Evolutionary conservation across 2,797 vertebrate genomes (phyloP).

Genomic region (Argyrosomus regius): DNA sequence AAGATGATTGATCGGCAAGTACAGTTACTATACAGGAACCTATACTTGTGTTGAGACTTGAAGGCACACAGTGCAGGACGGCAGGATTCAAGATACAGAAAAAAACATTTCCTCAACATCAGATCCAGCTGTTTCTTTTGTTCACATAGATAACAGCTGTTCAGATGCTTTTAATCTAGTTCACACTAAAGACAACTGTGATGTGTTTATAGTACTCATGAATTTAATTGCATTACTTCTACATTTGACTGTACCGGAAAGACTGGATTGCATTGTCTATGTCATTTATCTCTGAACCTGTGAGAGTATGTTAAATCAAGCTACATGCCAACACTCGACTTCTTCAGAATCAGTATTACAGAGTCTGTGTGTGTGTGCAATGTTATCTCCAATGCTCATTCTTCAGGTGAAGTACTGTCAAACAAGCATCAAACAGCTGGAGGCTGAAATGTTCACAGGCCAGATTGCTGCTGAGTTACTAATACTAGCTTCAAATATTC

Average conservation of each 20-base stretch:
- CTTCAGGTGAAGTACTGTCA: slow-evolving; percentile 20
- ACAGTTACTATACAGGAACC: not conserved
- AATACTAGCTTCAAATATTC: not conserved
- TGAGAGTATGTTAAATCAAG: slow-evolving; percentile 3
- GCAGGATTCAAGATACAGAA: not conserved
- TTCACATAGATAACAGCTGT: slow-evolving; percentile 32
- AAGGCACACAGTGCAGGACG: not conserved
- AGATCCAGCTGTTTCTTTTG: not conserved
- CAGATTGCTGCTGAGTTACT: slow-evolving; percentile 8
- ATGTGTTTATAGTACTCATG: not conserved
- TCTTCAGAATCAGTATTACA: slow-evolving; percentile 33
- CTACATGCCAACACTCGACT: not conserved
- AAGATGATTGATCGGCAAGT: not conserved
- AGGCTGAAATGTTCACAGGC: slow-evolving; percentile 22
- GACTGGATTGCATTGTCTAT: not conserved
- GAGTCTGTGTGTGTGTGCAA: slow-evolving; percentile 17
- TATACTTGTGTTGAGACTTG: not conserved
- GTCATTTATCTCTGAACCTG: slow-evolving; percentile 12
- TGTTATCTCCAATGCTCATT: not conserved
- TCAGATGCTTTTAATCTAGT: slow-evolving; percentile 5
- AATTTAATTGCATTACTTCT: slow-evolving; percentile 2
- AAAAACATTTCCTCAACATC: not conserved
- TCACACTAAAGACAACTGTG: slow-evolving; percentile 32
- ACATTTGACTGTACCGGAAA: not conserved
- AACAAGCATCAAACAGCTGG: slow-evolving; percentile 28